Evolutionary conservation across 2,888 invertebrate species (phyloP).

Genomic region (Icerya purchasi): DNA sequence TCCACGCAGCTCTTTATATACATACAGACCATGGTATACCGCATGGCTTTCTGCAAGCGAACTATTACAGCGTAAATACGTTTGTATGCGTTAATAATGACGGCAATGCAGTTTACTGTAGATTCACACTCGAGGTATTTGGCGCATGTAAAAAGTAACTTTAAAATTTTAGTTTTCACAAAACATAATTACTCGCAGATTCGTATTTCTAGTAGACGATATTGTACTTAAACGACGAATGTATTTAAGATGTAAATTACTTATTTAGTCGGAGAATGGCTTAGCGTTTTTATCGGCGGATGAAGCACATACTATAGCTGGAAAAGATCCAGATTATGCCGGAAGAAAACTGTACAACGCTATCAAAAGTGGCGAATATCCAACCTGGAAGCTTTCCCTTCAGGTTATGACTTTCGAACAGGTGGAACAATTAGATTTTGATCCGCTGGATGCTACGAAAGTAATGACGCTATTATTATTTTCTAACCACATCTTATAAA

Average conservation of each 20-base stretch:
- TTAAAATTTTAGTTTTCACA: too few species aligned
- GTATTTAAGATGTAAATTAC: too few species aligned
- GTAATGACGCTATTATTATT: slow-evolving; percentile 37
- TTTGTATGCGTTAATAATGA: slow-evolving; percentile 69
- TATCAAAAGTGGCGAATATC: slow-evolving; percentile 48
- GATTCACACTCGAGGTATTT: slow-evolving; percentile 77
- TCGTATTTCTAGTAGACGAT: too few species aligned
- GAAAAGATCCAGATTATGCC: slow-evolving; percentile 68
- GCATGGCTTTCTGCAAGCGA: slow-evolving; percentile 79
- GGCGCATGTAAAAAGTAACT: too few species aligned
- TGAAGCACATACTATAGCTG: slow-evolving; percentile 43
- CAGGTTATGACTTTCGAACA: slow-evolving; percentile 79
- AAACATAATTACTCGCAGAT: too few species aligned
- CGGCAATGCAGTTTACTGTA: slow-evolving; percentile 51
- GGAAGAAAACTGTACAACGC: slow-evolving; percentile 76
- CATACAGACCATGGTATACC: slow-evolving; percentile 86
- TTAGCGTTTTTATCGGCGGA: slow-evolving; percentile 54
- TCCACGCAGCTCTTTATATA: slow-evolving; percentile 62
- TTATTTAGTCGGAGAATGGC: slow-evolving; percentile 53
- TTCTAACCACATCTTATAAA: too few species aligned
- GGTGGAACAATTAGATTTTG: slow-evolving; percentile 54
- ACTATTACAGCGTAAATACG: slow-evolving; percentile 86
- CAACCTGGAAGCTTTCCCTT: slow-evolving; percentile 61
- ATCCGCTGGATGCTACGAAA: slow-evolving; percentile 88
- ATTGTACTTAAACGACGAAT: not conserved